phyloP scores from a whole-genome alignment of 2,888 invertebrate species.

The Dolichomitus sp. region DNA sequence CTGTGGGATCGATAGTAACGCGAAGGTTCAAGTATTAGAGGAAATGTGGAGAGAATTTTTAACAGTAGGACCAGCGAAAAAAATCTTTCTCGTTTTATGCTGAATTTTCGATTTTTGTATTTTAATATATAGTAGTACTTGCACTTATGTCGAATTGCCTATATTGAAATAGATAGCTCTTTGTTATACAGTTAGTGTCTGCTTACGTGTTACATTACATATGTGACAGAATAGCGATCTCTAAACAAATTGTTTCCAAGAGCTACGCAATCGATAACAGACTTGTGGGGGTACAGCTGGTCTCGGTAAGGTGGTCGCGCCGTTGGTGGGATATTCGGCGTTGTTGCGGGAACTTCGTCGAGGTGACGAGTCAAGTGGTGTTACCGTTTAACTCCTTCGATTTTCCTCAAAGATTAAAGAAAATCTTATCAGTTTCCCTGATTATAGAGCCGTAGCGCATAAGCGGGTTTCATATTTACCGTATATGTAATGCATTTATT shows the following conservation, averaged over 20 bases:
- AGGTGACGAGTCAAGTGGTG: not conserved
- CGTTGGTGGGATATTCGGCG: constrained; percentile 7
- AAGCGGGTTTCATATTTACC: not conserved
- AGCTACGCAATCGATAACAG: constrained; percentile 2
- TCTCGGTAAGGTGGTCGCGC: not conserved
- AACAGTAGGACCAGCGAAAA: constrained; percentile 1
- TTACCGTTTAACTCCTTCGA: not conserved
- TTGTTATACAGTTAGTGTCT: not conserved
- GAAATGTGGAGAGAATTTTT: not conserved
- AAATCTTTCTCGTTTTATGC: not conserved
- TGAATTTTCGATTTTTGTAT: constrained; percentile 6
- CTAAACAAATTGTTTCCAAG: constrained; percentile 3
- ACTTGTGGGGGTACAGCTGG: not conserved
- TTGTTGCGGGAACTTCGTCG: not conserved
- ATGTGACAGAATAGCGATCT: constrained; percentile 5
- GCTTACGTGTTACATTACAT: not conserved
- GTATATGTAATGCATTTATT: too few species aligned
- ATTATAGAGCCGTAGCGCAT: not conserved
- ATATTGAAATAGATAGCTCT: not conserved
- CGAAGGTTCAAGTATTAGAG: not conserved
- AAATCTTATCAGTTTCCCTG: not conserved
- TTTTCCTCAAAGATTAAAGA: not conserved
- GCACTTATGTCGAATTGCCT: constrained; percentile 1
- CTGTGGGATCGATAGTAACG: not conserved
- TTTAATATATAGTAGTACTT: not conserved